Conservation (phyloP, 2,888 invertebrate genomes). For the Athalia rosae region DNA sequence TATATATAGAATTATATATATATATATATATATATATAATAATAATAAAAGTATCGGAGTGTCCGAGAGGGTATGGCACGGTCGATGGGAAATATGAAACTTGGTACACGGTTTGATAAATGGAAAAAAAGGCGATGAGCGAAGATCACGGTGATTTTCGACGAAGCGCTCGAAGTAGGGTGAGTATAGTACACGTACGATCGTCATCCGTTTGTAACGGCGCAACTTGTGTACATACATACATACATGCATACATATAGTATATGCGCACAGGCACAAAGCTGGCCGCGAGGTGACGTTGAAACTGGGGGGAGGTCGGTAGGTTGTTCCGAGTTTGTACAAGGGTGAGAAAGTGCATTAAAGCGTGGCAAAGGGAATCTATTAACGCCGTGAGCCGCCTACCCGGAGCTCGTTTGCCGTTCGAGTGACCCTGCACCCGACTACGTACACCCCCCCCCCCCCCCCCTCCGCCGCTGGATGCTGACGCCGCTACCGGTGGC, state of each 20-base stretch:
- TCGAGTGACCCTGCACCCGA: conserved; percentile 29
- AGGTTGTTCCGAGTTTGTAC: conserved; percentile 15
- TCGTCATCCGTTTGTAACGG: too few relatives aligned
- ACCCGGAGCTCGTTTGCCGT: conserved; percentile 35
- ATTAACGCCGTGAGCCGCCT: conserved; percentile 32
- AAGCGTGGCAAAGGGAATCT: conserved; percentile 42
- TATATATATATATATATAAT: too few relatives aligned
- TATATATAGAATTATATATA: too few relatives aligned
- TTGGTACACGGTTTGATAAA: too few relatives aligned
- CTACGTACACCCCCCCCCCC: neutral
- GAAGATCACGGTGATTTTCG: conserved; percentile 17
- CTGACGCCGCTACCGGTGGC: neutral
- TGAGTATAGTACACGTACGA: neutral
- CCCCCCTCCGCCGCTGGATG: neutral
- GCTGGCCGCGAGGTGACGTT: neutral
- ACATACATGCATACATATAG: too few relatives aligned
- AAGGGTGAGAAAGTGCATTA: conserved; percentile 41
- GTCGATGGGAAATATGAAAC: neutral
- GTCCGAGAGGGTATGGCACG: neutral
- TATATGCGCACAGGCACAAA: neutral
- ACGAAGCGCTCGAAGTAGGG: conserved; percentile 22
- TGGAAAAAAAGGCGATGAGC: neutral
- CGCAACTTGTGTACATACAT: too few relatives aligned
- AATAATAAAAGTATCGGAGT: neutral
- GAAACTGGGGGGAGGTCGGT: neutral